Evolutionary conservation across 2,113 vertebrate genomes (phyloP), one percentile per base, ranked within the genome.

Genomic region (Neogobius melanostomus): DNA sequence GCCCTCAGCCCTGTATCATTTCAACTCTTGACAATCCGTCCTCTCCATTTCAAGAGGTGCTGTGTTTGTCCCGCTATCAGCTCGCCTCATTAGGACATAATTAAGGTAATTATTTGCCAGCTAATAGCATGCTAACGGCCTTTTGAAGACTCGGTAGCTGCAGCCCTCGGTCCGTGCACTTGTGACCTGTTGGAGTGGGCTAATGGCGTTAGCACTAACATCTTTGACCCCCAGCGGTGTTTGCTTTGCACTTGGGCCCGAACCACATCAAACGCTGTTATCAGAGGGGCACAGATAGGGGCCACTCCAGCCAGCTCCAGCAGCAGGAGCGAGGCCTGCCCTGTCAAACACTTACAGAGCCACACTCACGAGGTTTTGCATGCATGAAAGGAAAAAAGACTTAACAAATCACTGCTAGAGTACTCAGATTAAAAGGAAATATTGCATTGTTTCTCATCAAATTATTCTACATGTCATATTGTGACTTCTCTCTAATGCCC

Each of bases 211-310:
- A 79, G 42, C 69, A 59, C 71, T 81, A 75, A 80, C 2, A 48
- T 69, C 64, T 82, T 71, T 81, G 66, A 74, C 73, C 76, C 66
- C 74, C 69, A 43, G 56, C n/a, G 42, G 15, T 71, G 80, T 88
- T 85, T 85, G 76, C 72, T 62, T 50, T 78, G 70, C 61, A 69
- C 80, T 80, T 72, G 83, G 69, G 66, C 78, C 82, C 76, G 14
- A 42, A 84, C 74, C 82, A 82, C 68, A 86, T 89, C 78, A 89
- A 87, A 86, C 45, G 15, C 53, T 68, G 50, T 76, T 81, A 86
- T 86, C 80, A 80, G 72, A 71, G 69, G 57, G 8, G n/a, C 60
- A 69, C 11, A 68, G 74, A 82, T 71, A 71, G 47, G 62, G 28
- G 44, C 66, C 64, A 71, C 75, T 82, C 72, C 51, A 81, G 42